Base-by-base conservation (phyloP, 2,797 vertebrate species). In the Platyrinchus mystaceus region DNA sequence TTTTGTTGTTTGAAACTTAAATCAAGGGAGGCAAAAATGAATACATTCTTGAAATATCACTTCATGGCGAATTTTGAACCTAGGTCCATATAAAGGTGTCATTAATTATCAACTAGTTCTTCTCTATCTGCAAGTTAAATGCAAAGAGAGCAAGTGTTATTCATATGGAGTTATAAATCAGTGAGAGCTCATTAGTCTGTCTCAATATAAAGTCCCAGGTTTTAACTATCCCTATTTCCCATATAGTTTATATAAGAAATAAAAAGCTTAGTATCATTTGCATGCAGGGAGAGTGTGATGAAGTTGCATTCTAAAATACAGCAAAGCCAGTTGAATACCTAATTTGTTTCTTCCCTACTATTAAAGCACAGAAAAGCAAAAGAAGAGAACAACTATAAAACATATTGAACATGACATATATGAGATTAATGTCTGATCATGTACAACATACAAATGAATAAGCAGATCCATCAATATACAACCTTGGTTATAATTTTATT, bases 251-350 rank as follows among this genome's bases (percentile, higher is more conserved):
- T 81, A 46, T 62, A 95, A 90, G 66, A 93, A 87, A 91, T 87
- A 90, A 92, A 93, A 69, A 76, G 14, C 50, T 76, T 86, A 18
- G 37, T 56, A 83, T 47, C 4, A 90, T 89, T 91, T 92, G 41
- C 47, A 85, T 94, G 88, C 74, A 92, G 37, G 68, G 63, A 67
- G 16, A n/a, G 23, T 6, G 26, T 39, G 26, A 74, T 59, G 43
- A 93, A 75, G 52, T 20, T 96, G 24, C 49, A 91, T 79, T 94
- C 68, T 69, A 70, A 85, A 85, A 89, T 53, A 87, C 34, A 93
- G 64, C 4, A 30, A 94, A 93, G 52, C 10, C 55, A 67, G 43
- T 2, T 79, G 88, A 94, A 93, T 74, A 60, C 26, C 34, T 87
- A 88, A 91, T 89, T 91, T 95, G 19, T 47, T 81, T 82, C 60